Conservation (phyloP, 2,113 vertebrate genomes). For the Probosciger aterrimus region DNA sequence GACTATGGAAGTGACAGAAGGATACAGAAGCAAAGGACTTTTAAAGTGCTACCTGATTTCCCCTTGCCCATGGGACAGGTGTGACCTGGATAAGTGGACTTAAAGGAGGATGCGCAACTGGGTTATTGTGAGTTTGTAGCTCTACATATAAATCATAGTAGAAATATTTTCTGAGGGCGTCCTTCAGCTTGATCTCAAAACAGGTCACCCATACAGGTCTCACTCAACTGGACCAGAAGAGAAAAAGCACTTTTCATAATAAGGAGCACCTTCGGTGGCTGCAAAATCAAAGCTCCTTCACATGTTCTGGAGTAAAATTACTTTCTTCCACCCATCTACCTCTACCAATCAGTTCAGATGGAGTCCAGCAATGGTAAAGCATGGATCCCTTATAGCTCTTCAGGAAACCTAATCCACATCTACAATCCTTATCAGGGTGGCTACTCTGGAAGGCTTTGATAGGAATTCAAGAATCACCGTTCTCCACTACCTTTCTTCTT, state of each 20-base stretch:
- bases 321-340: background rate
- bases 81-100: slow-evolving; percentile 37
- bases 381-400: background rate
- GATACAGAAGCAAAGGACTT: background rate
- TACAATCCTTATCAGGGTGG: background rate
- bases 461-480: background rate
- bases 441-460: background rate
- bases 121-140: background rate
- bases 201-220: background rate
- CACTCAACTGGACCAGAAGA: background rate
- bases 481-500: background rate
- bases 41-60: background rate
- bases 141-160: background rate
- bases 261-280: background rate
- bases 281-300: slow-evolving; percentile 4
- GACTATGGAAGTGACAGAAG: background rate
- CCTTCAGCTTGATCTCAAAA: background rate
- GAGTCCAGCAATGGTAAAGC: background rate
- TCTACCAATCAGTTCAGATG: background rate
- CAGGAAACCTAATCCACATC: background rate
- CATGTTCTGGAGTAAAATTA: background rate
- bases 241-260: background rate
- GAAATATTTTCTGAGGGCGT: background rate
- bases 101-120: background rate
- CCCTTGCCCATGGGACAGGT: slow-evolving; percentile 23